These are phyloP conservation scores for Synanthedon vespiformis DNA, from an alignment of 2,888 invertebrate genomes.

Conservation along the genomic window DNA sequence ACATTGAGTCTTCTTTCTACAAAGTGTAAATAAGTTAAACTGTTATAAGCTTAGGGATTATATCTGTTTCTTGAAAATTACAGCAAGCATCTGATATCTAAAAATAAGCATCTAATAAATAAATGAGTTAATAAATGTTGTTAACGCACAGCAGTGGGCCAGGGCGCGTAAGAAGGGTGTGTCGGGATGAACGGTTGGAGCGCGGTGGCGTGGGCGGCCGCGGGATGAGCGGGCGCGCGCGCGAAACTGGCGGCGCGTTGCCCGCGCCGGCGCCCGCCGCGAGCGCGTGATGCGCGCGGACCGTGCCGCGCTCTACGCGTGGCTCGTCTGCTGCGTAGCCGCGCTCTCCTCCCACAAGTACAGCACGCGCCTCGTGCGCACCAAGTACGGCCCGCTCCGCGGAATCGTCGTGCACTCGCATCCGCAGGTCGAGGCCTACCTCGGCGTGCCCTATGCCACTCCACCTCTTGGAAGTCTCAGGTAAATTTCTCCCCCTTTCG, in stretches of 20 bases:
- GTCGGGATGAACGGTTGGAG: conserved; percentile 34
- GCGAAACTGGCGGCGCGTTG: conserved; percentile 15
- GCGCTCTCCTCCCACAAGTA: conserved; percentile 78
- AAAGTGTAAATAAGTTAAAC: no score
- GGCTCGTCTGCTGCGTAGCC: conserved; percentile 67
- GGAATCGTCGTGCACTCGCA: conserved; percentile 86
- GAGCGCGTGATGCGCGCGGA: conserved; percentile 62
- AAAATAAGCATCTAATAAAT: no score
- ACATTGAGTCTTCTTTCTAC: no score
- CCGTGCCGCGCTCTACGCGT: conserved; percentile 68
- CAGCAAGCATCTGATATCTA: no score
- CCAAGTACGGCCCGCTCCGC: conserved; percentile 89
- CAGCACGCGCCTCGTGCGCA: conserved; percentile 85
- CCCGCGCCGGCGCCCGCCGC: conserved; percentile 27
- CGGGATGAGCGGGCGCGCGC: conserved; percentile 22
- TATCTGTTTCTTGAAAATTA: no score
- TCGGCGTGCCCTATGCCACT: conserved; percentile 94
- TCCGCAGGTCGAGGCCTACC: conserved; percentile 89
- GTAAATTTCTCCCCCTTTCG: conserved; percentile 39
- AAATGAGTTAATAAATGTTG: no score
- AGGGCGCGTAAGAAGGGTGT: conserved; percentile 41
- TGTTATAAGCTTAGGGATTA: no score
- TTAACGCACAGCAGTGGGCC: conserved; percentile 30
- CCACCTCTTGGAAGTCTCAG: conserved; percentile 90
- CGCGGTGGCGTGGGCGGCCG: conserved; percentile 24